phyloP scores from a whole-genome alignment of 2,888 invertebrate genomes.

The Melieria picta region DNA sequence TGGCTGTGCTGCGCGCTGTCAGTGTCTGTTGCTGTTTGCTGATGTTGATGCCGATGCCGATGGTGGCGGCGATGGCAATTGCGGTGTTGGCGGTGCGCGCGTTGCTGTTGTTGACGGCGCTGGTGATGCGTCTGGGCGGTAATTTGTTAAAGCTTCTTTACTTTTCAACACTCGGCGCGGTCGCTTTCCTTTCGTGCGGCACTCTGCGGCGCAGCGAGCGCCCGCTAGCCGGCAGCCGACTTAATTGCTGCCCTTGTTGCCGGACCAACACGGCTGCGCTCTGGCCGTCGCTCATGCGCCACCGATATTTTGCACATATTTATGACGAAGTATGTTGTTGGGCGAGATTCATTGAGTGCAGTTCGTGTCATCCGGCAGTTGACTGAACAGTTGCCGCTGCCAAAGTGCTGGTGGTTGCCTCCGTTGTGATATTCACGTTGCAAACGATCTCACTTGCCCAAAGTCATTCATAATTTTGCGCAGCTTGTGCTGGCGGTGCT shows the following conservation, averaged over 20 bases:
- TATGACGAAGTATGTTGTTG: constrained; percentile 47
- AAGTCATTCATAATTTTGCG: constrained; percentile 47
- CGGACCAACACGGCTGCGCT: constrained; percentile 25
- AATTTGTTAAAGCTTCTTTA: constrained; percentile 65
- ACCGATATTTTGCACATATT: constrained; percentile 41
- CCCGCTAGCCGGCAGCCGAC: constrained; percentile 24
- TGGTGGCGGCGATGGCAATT: background rate
- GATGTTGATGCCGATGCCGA: background rate
- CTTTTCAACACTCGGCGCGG: constrained; percentile 60
- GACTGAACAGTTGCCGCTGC: constrained; percentile 6
- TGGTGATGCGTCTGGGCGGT: constrained; percentile 55
- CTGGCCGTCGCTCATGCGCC: constrained; percentile 22
- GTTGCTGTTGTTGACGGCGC: constrained; percentile 10
- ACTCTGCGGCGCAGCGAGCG: constrained; percentile 9
- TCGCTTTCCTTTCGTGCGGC: constrained; percentile 30
- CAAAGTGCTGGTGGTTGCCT: background rate
- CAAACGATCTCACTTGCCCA: constrained; percentile 42
- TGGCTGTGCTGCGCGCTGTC: constrained; percentile 15
- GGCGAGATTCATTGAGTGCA: constrained; percentile 48
- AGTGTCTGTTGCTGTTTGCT: background rate
- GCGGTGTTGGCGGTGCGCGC: constrained; percentile 25
- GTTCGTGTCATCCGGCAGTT: constrained; percentile 38
- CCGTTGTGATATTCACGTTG: constrained; percentile 18
- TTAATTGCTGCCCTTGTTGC: constrained; percentile 46
- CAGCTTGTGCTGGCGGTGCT: constrained; percentile 18